Evolutionary conservation across 2,797 vertebrate species (phyloP).

Genomic region (Molossus molossus): DNA sequence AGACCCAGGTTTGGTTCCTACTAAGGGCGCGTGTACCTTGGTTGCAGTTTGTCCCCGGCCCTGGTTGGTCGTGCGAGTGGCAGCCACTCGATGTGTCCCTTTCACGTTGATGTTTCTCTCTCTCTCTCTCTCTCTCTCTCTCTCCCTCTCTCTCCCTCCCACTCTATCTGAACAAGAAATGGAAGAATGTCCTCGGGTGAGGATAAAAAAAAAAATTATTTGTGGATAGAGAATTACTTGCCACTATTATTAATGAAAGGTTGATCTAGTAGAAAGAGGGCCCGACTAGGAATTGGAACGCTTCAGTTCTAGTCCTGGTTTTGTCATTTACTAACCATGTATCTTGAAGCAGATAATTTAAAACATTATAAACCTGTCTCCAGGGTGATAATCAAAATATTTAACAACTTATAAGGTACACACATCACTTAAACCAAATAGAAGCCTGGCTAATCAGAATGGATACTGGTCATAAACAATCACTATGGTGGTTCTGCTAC

Average conservation of each 20-base stretch:
- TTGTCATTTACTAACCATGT: constrained; percentile 21
- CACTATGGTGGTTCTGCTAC: neutral
- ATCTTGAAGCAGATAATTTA: constrained; percentile 45
- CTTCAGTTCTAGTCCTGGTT: neutral
- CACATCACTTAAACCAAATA: neutral
- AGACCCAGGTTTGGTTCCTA: no score
- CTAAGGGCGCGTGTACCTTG: no score
- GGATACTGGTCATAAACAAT: neutral
- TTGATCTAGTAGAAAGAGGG: neutral
- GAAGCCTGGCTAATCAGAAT: neutral
- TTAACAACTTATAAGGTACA: neutral
- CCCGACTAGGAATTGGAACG: neutral
- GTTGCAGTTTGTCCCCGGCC: no score
- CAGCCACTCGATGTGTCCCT: no score
- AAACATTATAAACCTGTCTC: constrained; percentile 22
- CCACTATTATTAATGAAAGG: constrained; percentile 63
- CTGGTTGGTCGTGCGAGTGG: no score
- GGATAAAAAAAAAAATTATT: neutral
- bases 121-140: no score
- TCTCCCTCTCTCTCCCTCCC: no score
- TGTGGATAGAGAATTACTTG: neutral
- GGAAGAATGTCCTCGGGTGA: no score
- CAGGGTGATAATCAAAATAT: neutral
- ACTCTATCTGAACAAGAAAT: no score
- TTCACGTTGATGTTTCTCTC: no score